A percentile compares a stretch with the other conserved stretches of the same genome.
Evolutionary conservation across 2,888 invertebrate genomes (phyloP).

Genomic region (Epicampocera succincta): DNA sequence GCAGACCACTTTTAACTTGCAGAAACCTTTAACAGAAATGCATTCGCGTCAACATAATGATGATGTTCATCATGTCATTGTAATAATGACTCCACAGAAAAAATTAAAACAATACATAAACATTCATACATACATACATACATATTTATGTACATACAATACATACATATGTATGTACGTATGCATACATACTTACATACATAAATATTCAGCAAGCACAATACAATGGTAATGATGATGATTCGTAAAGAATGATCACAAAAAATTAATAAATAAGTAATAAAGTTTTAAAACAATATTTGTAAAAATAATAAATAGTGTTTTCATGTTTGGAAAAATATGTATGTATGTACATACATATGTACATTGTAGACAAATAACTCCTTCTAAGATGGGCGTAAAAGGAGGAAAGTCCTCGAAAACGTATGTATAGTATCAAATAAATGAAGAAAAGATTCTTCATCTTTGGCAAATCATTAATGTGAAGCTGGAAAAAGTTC

Average conservation of each 20-base stretch:
- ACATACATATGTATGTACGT: background rate
- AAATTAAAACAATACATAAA: background rate
- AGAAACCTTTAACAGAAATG: conserved; percentile 34
- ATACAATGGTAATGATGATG: conserved; percentile 40
- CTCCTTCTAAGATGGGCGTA: no score
- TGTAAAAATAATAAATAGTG: conserved; percentile 77
- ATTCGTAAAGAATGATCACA: conserved; percentile 39
- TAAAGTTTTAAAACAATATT: conserved; percentile 81
- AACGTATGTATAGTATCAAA: no score
- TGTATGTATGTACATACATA: no score
- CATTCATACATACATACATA: conserved; percentile 22
- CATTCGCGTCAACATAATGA: conserved; percentile 52
- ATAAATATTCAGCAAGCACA: conserved; percentile 56
- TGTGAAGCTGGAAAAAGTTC: no score
- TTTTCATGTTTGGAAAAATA: conserved; percentile 35
- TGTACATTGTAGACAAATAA: no score
- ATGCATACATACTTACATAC: conserved; percentile 23
- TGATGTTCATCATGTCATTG: conserved; percentile 42
- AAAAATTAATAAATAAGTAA: conserved; percentile 74
- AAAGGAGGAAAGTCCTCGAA: no score
- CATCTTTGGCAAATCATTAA: no score
- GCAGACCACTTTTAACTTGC: conserved; percentile 45
- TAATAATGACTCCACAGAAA: conserved; percentile 45
- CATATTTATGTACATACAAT: conserved; percentile 6
- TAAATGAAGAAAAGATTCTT: no score